Conservation (phyloP, 2,888 invertebrate species). For the Lepidochrysops patricia region DNA sequence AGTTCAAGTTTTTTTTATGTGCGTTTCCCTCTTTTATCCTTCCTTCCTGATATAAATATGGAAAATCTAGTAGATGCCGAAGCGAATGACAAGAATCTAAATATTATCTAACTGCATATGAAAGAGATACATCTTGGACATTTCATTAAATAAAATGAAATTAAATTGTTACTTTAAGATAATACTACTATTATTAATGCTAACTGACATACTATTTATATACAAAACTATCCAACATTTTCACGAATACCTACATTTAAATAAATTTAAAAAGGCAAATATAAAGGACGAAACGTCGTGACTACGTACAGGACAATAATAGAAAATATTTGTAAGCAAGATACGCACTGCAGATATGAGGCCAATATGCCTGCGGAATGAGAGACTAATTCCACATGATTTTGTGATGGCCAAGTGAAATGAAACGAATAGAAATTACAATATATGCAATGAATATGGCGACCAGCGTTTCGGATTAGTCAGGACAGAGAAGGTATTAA, state of each 20-base stretch:
- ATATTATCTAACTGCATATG: too few species aligned
- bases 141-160: too few species aligned
- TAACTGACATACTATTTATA: too few species aligned
- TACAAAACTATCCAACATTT: neutral
- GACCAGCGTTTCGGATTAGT: conserved; percentile 26
- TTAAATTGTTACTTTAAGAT: too few species aligned
- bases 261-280: neutral
- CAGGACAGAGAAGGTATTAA: conserved; percentile 5
- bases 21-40: neutral
- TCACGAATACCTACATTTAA: neutral
- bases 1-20: neutral
- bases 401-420: conserved; percentile 37
- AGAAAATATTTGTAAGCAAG: conserved; percentile 20
- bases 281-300: conserved; percentile 3
- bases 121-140: too few species aligned
- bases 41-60: neutral
- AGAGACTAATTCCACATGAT: conserved; percentile 53
- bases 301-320: conserved; percentile 4
- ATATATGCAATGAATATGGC: conserved; percentile 28
- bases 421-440: conserved; percentile 29
- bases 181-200: too few species aligned
- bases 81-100: too few species aligned
- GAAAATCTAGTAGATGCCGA: too few species aligned
- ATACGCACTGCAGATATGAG: conserved; percentile 34
- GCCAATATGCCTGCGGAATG: conserved; percentile 42